phyloP scores from a whole-genome alignment of 2,888 invertebrate genomes.

The Muscina levida region DNA sequence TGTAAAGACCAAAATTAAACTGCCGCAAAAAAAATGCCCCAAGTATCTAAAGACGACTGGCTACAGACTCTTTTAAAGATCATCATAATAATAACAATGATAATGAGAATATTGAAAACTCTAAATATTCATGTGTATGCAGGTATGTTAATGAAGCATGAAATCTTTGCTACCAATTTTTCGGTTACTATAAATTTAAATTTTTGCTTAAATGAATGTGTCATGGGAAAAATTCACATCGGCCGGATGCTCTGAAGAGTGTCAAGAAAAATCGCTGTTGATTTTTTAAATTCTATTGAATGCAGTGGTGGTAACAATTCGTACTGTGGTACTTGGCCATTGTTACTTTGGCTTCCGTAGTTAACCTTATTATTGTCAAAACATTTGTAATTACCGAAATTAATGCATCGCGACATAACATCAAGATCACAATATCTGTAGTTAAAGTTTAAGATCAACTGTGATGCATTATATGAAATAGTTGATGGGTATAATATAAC shows the following conservation, averaged over 20 bases:
- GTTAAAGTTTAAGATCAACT: conserved; percentile 4
- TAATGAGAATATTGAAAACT: conserved; percentile 4
- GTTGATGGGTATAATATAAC: no score
- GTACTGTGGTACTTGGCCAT: not conserved
- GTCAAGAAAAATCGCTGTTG: conserved; percentile 5
- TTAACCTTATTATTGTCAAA: conserved; percentile 7
- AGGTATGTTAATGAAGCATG: not conserved
- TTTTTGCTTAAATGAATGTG: conserved; percentile 29
- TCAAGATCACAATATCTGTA: conserved; percentile 8
- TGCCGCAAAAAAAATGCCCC: not conserved
- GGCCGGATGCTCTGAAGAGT: conserved; percentile 30
- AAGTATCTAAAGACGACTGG: not conserved
- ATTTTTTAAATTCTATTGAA: not conserved
- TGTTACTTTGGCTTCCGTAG: not conserved
- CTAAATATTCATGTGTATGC: no score
- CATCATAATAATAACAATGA: not conserved
- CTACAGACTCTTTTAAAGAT: not conserved
- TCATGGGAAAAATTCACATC: conserved; percentile 28
- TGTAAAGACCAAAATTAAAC: not conserved
- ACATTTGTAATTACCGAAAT: not conserved
- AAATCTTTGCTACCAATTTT: not conserved
- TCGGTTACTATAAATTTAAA: conserved; percentile 34
- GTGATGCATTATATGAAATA: no score
- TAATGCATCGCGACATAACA: not conserved
- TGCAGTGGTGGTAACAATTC: not conserved